Conservation (phyloP, 2,888 invertebrate genomes). For the Amblyjoppa proteus region DNA sequence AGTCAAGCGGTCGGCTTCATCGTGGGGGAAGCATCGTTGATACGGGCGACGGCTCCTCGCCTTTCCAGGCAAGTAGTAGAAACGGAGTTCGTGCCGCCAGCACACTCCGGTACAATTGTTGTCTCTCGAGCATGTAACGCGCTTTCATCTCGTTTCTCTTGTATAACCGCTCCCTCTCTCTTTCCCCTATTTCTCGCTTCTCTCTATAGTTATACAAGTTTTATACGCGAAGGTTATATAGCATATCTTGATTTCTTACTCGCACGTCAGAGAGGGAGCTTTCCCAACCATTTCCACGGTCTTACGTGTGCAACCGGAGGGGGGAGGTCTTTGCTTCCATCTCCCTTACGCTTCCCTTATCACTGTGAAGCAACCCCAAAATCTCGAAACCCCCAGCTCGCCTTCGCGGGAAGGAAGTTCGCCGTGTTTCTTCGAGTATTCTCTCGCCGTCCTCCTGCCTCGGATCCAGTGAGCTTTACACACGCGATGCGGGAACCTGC, state of each 20-base stretch:
- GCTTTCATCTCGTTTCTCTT: conserved; percentile 39
- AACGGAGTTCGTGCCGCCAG: conserved; percentile 59
- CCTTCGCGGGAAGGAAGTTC: conserved; percentile 33
- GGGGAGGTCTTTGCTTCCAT: conserved; percentile 12
- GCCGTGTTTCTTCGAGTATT: conserved; percentile 27
- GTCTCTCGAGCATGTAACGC: conserved; percentile 63
- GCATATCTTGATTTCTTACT: conserved; percentile 31
- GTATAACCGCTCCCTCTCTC: conserved; percentile 39
- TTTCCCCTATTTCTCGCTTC: conserved; percentile 23
- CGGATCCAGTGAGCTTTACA: conserved; percentile 36
- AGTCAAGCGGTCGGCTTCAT: conserved; percentile 53
- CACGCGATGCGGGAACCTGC: conserved; percentile 63
- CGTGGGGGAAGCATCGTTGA: conserved; percentile 14
- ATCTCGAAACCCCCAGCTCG: conserved; percentile 50
- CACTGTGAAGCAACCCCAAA: conserved; percentile 44
- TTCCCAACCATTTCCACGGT: conserved; percentile 4
- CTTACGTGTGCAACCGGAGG: conserved; percentile 12
- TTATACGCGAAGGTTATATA: conserved; percentile 16
- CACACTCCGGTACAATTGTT: conserved; percentile 62
- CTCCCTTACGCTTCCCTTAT: conserved; percentile 48
- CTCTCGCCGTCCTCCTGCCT: conserved; percentile 4
- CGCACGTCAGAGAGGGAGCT: conserved; percentile 9
- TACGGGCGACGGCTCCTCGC: conserved; percentile 32
- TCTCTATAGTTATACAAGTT: conserved; percentile 23
- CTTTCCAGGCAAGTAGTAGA: conserved; percentile 55